Evolutionary conservation across 2,888 invertebrate species (phyloP).

Genomic region (Leistus spinibarbis): DNA sequence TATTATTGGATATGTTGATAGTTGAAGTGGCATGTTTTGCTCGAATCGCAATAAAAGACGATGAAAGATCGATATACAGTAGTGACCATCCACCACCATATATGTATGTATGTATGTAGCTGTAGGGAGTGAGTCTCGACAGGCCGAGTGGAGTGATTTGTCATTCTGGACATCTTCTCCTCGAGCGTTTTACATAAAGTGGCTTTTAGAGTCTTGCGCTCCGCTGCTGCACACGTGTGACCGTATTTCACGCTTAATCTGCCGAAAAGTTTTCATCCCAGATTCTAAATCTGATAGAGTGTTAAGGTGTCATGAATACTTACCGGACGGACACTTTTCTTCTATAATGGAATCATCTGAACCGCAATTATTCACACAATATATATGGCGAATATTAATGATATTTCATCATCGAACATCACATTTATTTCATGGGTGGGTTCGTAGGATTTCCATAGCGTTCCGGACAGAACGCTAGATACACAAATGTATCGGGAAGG

Average conservation of each 20-base stretch:
- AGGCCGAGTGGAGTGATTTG: slow-evolving; percentile 26
- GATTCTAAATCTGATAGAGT: not conserved
- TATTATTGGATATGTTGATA: too few relatives aligned
- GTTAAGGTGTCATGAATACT: not conserved
- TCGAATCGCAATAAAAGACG: slow-evolving; percentile 10
- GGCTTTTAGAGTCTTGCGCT: slow-evolving; percentile 15
- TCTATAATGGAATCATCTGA: not conserved
- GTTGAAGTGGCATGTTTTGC: not conserved
- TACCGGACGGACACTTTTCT: not conserved
- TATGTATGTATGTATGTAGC: slow-evolving; percentile 14
- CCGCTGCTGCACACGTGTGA: slow-evolving; percentile 1
- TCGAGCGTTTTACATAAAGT: slow-evolving; percentile 26
- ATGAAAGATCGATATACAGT: slow-evolving; percentile 10
- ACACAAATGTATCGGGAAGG: too few relatives aligned
- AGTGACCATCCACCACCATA: too few relatives aligned
- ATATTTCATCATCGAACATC: too few relatives aligned
- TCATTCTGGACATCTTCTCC: slow-evolving; percentile 14
- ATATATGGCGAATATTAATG: not conserved
- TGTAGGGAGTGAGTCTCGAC: not conserved
- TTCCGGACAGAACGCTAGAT: too few relatives aligned
- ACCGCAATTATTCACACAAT: not conserved
- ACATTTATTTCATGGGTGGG: too few relatives aligned
- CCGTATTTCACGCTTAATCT: slow-evolving; percentile 21
- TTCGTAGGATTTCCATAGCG: too few relatives aligned
- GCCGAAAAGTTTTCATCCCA: slow-evolving; percentile 2